Evolutionary conservation across 2,113 vertebrate species (phyloP).

Genomic region (Aspidoscelis tigris): DNA sequence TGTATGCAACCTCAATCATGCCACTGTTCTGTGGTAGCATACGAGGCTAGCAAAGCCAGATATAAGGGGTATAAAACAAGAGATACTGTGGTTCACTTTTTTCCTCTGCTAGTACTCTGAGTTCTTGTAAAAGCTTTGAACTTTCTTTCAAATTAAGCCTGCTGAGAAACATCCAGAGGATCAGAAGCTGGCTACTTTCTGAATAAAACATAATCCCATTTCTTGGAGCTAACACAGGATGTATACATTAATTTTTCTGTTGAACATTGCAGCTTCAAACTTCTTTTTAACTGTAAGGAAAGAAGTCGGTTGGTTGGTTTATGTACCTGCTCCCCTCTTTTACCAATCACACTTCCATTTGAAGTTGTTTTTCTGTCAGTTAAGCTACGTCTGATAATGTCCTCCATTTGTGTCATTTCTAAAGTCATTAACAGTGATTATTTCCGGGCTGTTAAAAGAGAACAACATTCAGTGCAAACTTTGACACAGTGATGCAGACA

Average conservation of each 20-base stretch:
- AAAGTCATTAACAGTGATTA: not conserved
- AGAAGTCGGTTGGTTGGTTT: not conserved
- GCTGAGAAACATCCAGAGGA: slow-evolving; percentile 19
- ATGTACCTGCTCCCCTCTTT: not conserved
- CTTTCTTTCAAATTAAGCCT: slow-evolving; percentile 9
- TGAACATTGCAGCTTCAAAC: not conserved
- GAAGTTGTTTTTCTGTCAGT: not conserved
- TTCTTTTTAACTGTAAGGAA: slow-evolving; percentile 12
- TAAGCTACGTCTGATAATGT: not conserved
- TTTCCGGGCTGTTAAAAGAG: not conserved
- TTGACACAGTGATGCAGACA: not conserved
- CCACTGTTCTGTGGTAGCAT: too few species aligned
- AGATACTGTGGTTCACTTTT: not conserved
- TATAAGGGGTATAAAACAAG: slow-evolving; percentile 6
- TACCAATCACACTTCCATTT: not conserved
- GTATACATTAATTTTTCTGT: slow-evolving; percentile 14
- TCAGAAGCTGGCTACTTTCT: slow-evolving; percentile 15
- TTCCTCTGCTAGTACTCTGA: slow-evolving; percentile 25
- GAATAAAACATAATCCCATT: slow-evolving; percentile 30
- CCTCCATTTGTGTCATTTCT: not conserved
- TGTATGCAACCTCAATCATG: too few species aligned
- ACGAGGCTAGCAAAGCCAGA: too few species aligned
- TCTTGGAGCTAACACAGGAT: not conserved
- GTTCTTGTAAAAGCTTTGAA: slow-evolving; percentile 9
- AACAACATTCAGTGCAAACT: too few species aligned